A percentile compares a stretch with the other conserved stretches of the same genome.
Evolutionary conservation across 2,113 vertebrate species (phyloP).

Genomic region (Sylvietta virens): DNA sequence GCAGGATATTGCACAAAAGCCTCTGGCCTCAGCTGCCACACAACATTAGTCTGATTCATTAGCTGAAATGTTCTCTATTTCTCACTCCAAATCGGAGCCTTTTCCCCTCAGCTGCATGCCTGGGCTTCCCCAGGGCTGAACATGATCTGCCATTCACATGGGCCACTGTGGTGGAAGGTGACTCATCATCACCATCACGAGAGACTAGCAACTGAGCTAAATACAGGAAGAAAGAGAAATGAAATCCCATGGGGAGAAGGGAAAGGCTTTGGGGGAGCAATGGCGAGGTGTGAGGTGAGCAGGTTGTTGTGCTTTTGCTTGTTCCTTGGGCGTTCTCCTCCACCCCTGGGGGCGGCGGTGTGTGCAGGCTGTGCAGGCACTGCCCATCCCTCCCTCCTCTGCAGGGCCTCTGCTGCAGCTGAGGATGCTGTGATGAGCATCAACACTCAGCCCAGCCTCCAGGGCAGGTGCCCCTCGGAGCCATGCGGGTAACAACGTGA

Average conservation of each 20-base stretch:
- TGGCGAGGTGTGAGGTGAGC: not conserved
- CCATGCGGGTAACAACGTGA: fast-evolving
- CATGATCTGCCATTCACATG: not conserved
- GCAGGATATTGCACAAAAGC: conserved; percentile 13
- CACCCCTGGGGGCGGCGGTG: not conserved
- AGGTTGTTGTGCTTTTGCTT: not conserved
- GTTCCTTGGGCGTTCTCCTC: not conserved
- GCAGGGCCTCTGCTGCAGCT: not conserved
- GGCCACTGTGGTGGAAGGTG: not conserved
- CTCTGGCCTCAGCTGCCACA: conserved; percentile 40
- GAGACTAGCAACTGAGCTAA: not conserved
- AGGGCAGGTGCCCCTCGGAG: not conserved
- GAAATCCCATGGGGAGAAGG: not conserved
- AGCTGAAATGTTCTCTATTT: conserved; percentile 15
- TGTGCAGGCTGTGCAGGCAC: not conserved
- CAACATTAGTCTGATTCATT: conserved; percentile 31
- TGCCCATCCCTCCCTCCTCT: not conserved
- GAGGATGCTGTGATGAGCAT: not conserved
- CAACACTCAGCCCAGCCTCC: not conserved
- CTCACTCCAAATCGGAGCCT: not conserved
- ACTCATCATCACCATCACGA: not conserved
- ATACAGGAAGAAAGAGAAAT: not conserved
- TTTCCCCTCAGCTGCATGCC: not conserved
- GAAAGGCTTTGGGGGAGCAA: not conserved
- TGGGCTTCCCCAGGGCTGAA: not conserved